phyloP scores from a whole-genome alignment of 2,888 invertebrate species.

The Epistrophella euchroma region DNA sequence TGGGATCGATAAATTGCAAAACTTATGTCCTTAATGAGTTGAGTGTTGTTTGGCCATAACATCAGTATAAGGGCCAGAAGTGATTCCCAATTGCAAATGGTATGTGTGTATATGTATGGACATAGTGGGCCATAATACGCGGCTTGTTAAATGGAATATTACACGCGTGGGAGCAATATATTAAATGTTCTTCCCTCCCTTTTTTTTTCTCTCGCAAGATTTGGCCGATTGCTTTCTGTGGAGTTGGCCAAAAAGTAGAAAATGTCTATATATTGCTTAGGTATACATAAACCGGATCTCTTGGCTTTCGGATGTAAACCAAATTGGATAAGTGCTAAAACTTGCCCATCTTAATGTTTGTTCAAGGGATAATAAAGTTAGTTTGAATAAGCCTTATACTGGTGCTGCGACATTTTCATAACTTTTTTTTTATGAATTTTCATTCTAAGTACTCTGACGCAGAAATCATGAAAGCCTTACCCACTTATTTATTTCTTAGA shows the following conservation, averaged over 20 bases:
- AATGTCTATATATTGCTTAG: neutral
- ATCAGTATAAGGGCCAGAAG: constrained; percentile 7
- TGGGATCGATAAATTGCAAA: constrained; percentile 46
- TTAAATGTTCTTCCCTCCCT: constrained; percentile 17
- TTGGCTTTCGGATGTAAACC: neutral
- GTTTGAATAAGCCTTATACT: constrained; percentile 2
- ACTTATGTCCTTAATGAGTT: constrained; percentile 46
- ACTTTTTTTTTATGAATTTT: neutral
- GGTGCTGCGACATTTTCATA: neutral
- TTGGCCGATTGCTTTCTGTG: neutral
- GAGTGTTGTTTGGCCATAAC: constrained; percentile 42
- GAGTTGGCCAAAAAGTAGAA: neutral
- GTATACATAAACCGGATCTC: neutral
- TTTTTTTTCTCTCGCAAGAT: neutral
- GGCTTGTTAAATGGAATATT: constrained; percentile 41
- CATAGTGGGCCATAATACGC: constrained; percentile 24
- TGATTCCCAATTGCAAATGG: constrained; percentile 37
- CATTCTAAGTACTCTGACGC: neutral
- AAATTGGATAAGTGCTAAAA: constrained; percentile 3
- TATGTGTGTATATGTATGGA: neutral
- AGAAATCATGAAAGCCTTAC: neutral
- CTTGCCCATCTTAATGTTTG: constrained; percentile 2
- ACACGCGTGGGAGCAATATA: constrained; percentile 42
- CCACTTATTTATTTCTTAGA: neutral
- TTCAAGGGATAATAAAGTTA: constrained; percentile 16